Evolutionary conservation across 2,888 invertebrate species (phyloP).

Genomic region (Drosophila cognata): DNA sequence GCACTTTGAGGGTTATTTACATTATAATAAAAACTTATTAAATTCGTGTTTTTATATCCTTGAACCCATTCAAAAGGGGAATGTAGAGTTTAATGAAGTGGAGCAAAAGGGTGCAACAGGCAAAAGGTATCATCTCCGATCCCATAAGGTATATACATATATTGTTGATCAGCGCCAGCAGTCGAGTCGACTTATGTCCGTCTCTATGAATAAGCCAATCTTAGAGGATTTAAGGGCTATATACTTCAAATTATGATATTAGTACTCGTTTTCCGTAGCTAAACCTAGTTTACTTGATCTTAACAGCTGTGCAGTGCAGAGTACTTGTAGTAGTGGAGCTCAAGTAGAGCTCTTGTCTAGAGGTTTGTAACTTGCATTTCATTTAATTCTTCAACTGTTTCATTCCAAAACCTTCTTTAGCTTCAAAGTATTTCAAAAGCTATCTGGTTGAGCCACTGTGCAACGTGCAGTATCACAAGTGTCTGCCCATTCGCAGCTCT

Average conservation of each 20-base stretch:
- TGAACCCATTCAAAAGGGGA: background rate
- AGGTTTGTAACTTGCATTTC: background rate
- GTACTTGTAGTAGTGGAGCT: background rate
- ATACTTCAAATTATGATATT: no score
- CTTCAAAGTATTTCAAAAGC: background rate
- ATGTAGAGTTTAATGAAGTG: background rate
- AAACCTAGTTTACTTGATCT: no score
- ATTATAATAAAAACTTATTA: background rate
- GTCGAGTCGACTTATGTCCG: background rate
- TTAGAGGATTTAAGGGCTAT: background rate
- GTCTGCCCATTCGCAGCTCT: background rate
- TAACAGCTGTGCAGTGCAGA: background rate
- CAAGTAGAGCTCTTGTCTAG: background rate
- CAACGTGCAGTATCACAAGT: background rate
- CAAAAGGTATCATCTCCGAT: background rate
- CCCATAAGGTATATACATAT: background rate
- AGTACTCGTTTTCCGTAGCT: no score
- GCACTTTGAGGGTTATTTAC: no score
- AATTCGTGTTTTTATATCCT: background rate
- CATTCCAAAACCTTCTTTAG: background rate
- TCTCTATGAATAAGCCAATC: background rate
- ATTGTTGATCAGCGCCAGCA: background rate
- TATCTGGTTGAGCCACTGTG: constrained; percentile 11
- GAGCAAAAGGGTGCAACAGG: background rate
- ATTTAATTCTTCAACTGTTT: background rate